Percentiles rank a stretch among this genome's conserved stretches.
phyloP scores from a whole-genome alignment of 2,888 invertebrate species.

The Hypena proboscidalis region DNA sequence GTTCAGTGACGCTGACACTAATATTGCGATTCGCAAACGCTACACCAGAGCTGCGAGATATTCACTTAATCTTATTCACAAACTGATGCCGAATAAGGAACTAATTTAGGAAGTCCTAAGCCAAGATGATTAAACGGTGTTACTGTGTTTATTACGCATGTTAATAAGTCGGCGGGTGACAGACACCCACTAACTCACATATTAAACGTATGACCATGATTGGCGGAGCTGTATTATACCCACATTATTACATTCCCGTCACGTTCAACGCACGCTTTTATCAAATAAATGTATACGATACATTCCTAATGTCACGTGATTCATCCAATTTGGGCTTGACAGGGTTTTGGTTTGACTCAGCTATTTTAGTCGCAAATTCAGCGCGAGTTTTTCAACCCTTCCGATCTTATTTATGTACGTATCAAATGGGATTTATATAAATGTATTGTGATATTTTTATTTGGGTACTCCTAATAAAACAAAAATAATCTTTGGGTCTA shows the following conservation, averaged over 20 bases:
- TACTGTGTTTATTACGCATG: no score
- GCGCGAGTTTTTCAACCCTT: conserved; percentile 44
- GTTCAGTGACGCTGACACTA: conserved; percentile 2
- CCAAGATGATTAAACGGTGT: conserved; percentile 36
- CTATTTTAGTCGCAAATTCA: conserved; percentile 54
- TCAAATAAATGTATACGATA: conserved; percentile 73
- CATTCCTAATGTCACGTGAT: conserved; percentile 68
- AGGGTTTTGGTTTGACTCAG: conserved; percentile 60
- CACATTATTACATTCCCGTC: conserved; percentile 78
- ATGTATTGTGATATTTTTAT: conserved; percentile 31
- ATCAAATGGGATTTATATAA: conserved; percentile 31
- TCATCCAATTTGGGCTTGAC: conserved; percentile 72
- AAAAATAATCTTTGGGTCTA: background rate
- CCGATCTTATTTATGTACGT: conserved; percentile 32
- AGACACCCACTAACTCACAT: conserved; percentile 22
- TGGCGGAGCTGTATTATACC: conserved; percentile 61
- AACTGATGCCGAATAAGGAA: conserved; percentile 33
- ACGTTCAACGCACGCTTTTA: conserved; percentile 70
- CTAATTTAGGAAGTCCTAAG: conserved; percentile 40
- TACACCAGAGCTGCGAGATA: conserved; percentile 20
- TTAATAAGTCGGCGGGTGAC: conserved; percentile 33
- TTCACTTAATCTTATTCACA: conserved; percentile 23
- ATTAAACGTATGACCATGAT: conserved; percentile 65
- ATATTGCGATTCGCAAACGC: conserved; percentile 27
- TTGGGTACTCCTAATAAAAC: background rate